Percentiles rank a stretch among this genome's conserved stretches.
These are phyloP conservation scores for Vombatus ursinus DNA, from an alignment of 2,113 vertebrate genomes.

Conservation along the genomic window DNA sequence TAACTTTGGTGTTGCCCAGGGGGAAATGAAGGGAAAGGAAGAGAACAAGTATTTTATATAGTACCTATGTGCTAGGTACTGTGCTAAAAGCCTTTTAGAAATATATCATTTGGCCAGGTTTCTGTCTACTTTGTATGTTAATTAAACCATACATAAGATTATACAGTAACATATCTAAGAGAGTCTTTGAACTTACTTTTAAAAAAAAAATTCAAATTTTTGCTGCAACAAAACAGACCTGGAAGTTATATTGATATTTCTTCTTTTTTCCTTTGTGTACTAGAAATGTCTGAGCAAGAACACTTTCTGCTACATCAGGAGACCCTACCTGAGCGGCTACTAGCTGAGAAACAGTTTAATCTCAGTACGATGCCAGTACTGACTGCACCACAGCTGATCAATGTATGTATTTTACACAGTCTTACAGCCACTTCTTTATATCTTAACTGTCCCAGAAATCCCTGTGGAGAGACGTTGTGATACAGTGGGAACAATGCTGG, in stretches of 20 bases:
- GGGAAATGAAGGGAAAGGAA: neutral
- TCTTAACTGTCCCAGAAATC: neutral
- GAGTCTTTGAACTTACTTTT: neutral
- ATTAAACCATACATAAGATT: neutral
- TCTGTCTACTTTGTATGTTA: neutral
- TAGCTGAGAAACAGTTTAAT: conserved; percentile 91
- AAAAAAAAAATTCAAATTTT: neutral
- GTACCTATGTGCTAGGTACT: neutral
- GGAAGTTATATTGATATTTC: neutral
- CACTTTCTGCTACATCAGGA: conserved; percentile 96
- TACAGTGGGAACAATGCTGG: neutral
- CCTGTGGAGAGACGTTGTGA: neutral
- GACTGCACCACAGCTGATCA: conserved; percentile 90
- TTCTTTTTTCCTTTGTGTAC: conserved; percentile 37
- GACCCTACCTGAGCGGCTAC: conserved; percentile 93
- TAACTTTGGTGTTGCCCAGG: neutral
- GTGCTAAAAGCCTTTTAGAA: neutral
- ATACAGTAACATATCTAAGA: neutral
- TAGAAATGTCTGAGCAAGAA: conserved; percentile 95
- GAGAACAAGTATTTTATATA: neutral
- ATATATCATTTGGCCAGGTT: neutral
- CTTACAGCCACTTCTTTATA: accelerated
- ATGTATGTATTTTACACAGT: conserved; percentile 79
- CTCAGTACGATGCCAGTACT: conserved; percentile 93
- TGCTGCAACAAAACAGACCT: neutral